Evolutionary conservation across 1,140 invertebrate species (phyloP).

Genomic region (Drosophila quadrilineata): DNA sequence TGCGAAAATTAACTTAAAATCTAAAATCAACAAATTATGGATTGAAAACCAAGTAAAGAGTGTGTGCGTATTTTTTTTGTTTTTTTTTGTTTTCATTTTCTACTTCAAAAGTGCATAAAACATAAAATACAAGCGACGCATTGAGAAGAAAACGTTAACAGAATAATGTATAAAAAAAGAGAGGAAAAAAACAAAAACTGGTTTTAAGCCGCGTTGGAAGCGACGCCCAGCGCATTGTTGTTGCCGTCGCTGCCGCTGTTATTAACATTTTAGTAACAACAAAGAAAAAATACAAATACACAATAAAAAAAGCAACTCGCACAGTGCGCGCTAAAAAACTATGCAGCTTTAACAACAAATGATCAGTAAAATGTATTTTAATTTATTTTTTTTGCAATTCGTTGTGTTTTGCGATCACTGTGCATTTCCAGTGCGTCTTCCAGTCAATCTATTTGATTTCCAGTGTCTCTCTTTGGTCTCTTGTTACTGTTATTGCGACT

Average conservation of each 20-base stretch:
- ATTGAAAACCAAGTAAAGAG: no score
- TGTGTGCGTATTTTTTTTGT: no score
- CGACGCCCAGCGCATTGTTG: slow-evolving; percentile 40
- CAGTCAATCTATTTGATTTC: no score
- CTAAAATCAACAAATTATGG: no score
- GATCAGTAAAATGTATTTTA: background rate
- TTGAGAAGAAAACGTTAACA: slow-evolving; percentile 21
- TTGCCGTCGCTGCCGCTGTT: slow-evolving; percentile 31
- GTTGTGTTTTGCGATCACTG: no score
- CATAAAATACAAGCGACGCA: slow-evolving; percentile 5
- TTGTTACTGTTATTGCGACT: no score
- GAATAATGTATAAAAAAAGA: slow-evolving; percentile 5
- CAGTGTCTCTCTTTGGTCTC: no score
- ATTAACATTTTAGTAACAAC: slow-evolving; percentile 18
- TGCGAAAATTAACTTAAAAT: no score
- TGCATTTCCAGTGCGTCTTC: no score
- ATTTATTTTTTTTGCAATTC: background rate
- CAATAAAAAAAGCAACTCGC: no score
- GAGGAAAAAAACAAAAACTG: slow-evolving; percentile 47
- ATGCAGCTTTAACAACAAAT: background rate
- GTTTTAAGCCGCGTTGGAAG: slow-evolving; percentile 49
- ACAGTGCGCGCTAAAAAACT: slow-evolving; percentile 40
- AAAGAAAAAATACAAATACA: no score
- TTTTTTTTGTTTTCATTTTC: no score
- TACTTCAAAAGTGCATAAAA: slow-evolving; percentile 37